Percentiles rank a stretch among this genome's conserved stretches.
phyloP scores from a whole-genome alignment of 2,888 invertebrate species.

The Nebria brevicollis region DNA sequence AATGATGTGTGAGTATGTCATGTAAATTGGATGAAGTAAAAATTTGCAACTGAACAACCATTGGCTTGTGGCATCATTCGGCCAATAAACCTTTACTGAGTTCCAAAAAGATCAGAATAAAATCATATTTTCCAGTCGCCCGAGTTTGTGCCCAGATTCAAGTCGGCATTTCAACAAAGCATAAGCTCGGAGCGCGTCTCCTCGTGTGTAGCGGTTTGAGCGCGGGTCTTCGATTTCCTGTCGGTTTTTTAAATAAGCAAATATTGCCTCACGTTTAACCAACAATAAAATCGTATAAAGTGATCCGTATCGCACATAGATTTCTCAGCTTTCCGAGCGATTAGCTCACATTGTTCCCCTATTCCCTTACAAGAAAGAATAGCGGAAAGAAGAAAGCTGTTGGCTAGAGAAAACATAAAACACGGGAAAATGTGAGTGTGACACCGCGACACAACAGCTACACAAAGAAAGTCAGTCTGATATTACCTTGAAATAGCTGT shows the following conservation, averaged over 20 bases:
- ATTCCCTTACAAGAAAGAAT: neutral
- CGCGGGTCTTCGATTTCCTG: conserved; percentile 11
- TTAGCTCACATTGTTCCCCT: conserved; percentile 24
- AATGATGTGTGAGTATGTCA: conserved; percentile 2
- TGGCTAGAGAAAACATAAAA: conserved; percentile 32
- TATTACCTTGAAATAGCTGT: conserved; percentile 7
- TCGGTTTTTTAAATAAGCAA: conserved; percentile 24
- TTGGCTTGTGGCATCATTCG: conserved; percentile 18
- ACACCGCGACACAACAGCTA: conserved; percentile 28
- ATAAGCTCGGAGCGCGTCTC: neutral
- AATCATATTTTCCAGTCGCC: conserved; percentile 27
- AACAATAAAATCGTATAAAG: conserved; percentile 38
- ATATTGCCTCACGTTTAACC: conserved; percentile 42
- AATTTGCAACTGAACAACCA: conserved; percentile 2
- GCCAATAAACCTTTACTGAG: conserved; percentile 22
- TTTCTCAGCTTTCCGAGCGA: conserved; percentile 37
- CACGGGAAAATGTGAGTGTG: conserved; percentile 33
- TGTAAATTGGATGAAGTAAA: conserved; percentile 18
- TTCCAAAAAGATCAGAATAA: conserved; percentile 25
- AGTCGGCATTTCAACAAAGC: neutral
- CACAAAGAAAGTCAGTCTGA: conserved; percentile 33
- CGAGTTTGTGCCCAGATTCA: neutral
- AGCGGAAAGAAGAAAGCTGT: neutral
- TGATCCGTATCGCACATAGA: conserved; percentile 27
- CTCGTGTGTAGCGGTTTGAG: neutral